Base-by-base conservation (phyloP, 2,888 invertebrate genomes). In the Lycophotia porphyrea region DNA sequence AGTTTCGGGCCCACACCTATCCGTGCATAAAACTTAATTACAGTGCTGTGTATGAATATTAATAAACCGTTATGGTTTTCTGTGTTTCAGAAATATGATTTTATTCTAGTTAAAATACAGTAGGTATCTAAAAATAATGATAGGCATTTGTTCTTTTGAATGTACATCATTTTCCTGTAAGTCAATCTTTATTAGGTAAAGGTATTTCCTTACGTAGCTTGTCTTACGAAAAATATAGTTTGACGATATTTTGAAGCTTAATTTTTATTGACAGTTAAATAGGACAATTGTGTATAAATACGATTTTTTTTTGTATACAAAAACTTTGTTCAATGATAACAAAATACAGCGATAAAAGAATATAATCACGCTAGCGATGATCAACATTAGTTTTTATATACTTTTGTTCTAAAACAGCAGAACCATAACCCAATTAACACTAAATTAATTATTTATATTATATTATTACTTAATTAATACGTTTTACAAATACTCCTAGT, bases 11-110 rank as follows among this genome's bases (percentile, higher is more conserved):
- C 11, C 72, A 36, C 18, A 64, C 31, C 9, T 49, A 72, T 34
- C 24, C 63, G 11, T 15, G 74, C 36, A 80, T 77, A 55, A 63
- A 80, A 80, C 44, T 63, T 72, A 63, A 77, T 64, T 64, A 73
- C 63, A 73, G 15, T 55, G 18, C 15, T 55, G 13, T 72, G 61
- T 71, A 24, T 61, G 44, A 80, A 80, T 77, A 80, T 73, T 73
- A 55, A 55, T 80, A 34, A 80, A 47, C 63, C n/a, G 36, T 63
- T 63, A 63, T 13, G 36, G 13, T 55, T 63, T 71, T 80, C n/a
- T 47, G 63, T 61, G 34, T 42, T 70, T 21, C 11, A 36, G n/a
- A 5, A 52, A 15, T 9, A 18, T 13, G n/a, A 34, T 27, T 71
- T 42, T n/a, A 66, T 72, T 24, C 1, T 15, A 2, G 24, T 34